These are phyloP conservation scores for Aplocera efformata DNA, from an alignment of 2,888 invertebrate genomes.

Conservation along the genomic window DNA sequence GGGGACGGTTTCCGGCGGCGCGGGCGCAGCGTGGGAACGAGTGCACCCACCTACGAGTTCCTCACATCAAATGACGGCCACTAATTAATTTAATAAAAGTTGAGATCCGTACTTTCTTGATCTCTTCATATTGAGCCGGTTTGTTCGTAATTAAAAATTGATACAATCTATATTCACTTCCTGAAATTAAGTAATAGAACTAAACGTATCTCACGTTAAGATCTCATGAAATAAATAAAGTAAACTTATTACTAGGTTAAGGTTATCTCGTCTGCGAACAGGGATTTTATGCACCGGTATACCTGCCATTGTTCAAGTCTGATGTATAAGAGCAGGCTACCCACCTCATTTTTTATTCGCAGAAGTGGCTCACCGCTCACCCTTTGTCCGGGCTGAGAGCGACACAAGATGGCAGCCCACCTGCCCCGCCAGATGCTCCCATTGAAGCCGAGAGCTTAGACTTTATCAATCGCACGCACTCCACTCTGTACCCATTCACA, in stretches of 20 bases:
- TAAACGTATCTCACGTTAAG: not conserved
- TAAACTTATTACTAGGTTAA: no score
- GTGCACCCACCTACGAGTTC: slow-evolving; percentile 66
- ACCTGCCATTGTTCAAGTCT: slow-evolving; percentile 23
- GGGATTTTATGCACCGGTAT: slow-evolving; percentile 7
- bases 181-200: slow-evolving; percentile 4
- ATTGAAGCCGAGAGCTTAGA: slow-evolving; percentile 51
- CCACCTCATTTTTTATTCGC: slow-evolving; percentile 31
- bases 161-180: slow-evolving; percentile 7
- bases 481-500: slow-evolving; percentile 55
- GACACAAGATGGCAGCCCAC: slow-evolving; percentile 49
- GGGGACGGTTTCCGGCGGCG: slow-evolving; percentile 67
- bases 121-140: slow-evolving; percentile 31
- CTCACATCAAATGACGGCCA: slow-evolving; percentile 70
- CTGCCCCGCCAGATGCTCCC: slow-evolving; percentile 67
- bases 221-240: no score
- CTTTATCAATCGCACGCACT: slow-evolving; percentile 69
- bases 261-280: no score
- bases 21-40: slow-evolving; percentile 76
- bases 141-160: slow-evolving; percentile 13
- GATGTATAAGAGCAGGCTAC: slow-evolving; percentile 24
- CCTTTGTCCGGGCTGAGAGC: slow-evolving; percentile 46
- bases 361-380: slow-evolving; percentile 35
- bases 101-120: slow-evolving; percentile 44
- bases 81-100: slow-evolving; percentile 76